Evolutionary conservation across 2,888 invertebrate species (phyloP).

Genomic region (Oxystoma pomonae): DNA sequence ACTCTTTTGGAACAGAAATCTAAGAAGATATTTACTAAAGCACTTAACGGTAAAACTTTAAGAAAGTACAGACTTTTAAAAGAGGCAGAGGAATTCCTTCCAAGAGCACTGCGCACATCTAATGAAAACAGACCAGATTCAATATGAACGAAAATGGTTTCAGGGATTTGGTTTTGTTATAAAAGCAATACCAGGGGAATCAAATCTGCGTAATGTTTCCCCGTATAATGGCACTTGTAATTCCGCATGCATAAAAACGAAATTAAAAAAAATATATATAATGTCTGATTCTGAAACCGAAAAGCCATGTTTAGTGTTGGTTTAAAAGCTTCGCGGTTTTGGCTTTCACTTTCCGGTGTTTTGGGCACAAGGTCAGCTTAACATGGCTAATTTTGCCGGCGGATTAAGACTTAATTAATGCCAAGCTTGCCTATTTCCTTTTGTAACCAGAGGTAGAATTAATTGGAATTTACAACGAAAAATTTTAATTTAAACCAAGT

Average conservation of each 20-base stretch:
- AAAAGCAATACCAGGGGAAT: too few species aligned
- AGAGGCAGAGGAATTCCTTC: not conserved
- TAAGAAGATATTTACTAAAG: constrained; percentile 3
- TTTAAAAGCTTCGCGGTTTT: not conserved
- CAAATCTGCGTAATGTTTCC: too few species aligned
- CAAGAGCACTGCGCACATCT: not conserved
- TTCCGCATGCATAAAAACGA: too few species aligned
- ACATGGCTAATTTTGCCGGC: constrained; percentile 18
- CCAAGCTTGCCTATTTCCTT: constrained; percentile 22
- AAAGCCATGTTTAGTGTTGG: not conserved
- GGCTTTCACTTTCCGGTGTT: constrained; percentile 25
- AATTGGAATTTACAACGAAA: too few species aligned
- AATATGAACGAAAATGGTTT: not conserved
- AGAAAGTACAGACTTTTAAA: constrained; percentile 1
- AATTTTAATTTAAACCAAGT: too few species aligned
- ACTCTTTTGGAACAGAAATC: not conserved
- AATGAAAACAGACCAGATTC: not conserved
- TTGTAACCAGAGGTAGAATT: too few species aligned
- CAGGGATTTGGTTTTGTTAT: not conserved
- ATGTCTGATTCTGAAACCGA: not conserved
- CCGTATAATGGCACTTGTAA: too few species aligned
- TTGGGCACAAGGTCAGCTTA: constrained; percentile 22
- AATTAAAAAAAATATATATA: too few species aligned
- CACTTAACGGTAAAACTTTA: not conserved
- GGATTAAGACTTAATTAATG: too few species aligned